phyloP scores from a whole-genome alignment of 2,888 invertebrate genomes.

The Melipona bicolor region DNA sequence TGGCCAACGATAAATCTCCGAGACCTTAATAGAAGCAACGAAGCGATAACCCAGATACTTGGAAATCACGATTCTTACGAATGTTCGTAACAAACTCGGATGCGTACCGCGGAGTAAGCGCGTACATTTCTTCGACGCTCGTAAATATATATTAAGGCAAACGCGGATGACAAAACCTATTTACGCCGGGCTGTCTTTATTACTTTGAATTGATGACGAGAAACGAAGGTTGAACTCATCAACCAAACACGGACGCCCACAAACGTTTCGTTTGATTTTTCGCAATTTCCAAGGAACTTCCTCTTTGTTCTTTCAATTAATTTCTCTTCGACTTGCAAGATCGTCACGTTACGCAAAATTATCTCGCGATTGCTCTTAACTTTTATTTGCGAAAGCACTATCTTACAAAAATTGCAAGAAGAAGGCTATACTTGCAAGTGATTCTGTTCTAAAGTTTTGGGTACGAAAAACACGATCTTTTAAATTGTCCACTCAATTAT shows the following conservation, averaged over 20 bases:
- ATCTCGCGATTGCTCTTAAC: neutral
- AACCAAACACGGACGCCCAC: constrained; percentile 42
- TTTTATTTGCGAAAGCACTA: neutral
- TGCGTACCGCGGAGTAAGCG: neutral
- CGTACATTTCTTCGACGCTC: neutral
- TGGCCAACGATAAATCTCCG: constrained; percentile 73
- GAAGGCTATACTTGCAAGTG: no score
- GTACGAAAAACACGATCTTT: no score
- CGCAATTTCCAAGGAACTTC: neutral
- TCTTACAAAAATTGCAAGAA: neutral
- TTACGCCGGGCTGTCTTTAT: constrained; percentile 36
- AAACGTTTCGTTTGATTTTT: neutral
- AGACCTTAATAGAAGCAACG: constrained; percentile 74
- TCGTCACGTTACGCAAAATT: neutral
- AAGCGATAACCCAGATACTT: constrained; percentile 78
- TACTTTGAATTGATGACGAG: constrained; percentile 44
- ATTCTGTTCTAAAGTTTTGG: no score
- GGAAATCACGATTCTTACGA: constrained; percentile 56
- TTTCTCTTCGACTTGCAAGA: neutral
- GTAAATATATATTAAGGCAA: constrained; percentile 10
- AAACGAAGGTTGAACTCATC: constrained; percentile 54
- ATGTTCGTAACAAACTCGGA: constrained; percentile 12
- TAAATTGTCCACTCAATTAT: no score
- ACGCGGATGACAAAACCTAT: constrained; percentile 47
- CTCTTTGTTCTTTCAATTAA: neutral